A percentile compares a stretch with the other conserved stretches of the same genome.
Evolutionary conservation across 1,140 invertebrate genomes (phyloP).

Genomic region (Magallana ariakensis): DNA sequence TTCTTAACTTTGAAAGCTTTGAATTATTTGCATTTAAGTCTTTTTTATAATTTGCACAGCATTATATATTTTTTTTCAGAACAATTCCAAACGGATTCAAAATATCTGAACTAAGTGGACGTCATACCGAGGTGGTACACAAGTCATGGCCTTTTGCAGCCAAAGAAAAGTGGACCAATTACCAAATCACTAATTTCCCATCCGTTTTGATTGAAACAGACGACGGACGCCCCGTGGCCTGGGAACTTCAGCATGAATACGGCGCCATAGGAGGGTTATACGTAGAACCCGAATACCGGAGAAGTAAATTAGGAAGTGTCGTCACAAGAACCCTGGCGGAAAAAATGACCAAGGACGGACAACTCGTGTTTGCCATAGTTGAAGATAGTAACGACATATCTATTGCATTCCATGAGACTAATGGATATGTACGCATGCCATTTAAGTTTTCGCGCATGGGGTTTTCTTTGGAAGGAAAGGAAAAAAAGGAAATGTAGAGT

Average conservation of each 20-base stretch:
- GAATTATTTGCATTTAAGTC: no score
- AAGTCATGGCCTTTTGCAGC: neutral
- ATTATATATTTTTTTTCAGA: neutral
- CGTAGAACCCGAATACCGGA: neutral
- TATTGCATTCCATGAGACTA: neutral
- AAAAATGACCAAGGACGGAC: neutral
- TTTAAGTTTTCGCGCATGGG: neutral
- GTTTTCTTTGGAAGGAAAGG: no score
- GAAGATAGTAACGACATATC: neutral
- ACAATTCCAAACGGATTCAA: neutral
- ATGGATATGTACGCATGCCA: neutral
- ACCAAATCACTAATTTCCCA: neutral
- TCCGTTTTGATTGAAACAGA: neutral
- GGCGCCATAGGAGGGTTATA: neutral
- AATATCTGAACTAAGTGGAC: neutral
- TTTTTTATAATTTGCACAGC: no score
- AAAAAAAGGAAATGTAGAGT: no score
- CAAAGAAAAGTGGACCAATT: neutral
- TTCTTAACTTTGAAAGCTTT: no score
- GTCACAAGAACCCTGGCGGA: neutral
- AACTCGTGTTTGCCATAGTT: neutral
- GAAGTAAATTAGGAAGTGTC: neutral
- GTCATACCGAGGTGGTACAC: neutral
- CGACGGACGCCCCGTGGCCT: neutral
- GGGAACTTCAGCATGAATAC: neutral